A percentile compares a stretch with the other conserved stretches of the same genome.
These are phyloP conservation scores for Drosophila mercatorum DNA, from an alignment of 2,888 invertebrate species.

Conservation along the genomic window DNA sequence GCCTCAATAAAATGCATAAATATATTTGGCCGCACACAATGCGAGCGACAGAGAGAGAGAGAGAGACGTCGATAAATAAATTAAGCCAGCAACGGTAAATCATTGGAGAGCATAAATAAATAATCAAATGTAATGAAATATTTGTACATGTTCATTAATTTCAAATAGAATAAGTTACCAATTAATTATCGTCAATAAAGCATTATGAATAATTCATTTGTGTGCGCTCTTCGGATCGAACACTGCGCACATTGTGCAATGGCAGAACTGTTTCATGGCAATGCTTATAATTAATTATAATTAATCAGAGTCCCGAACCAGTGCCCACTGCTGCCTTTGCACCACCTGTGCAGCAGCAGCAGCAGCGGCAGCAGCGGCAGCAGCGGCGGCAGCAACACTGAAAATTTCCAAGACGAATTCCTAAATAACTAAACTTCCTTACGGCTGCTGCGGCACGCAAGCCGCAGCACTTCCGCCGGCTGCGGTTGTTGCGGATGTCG, in stretches of 20 bases:
- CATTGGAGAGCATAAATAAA: slow-evolving; percentile 7
- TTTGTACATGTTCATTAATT: slow-evolving; percentile 18
- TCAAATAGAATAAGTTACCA: slow-evolving; percentile 40
- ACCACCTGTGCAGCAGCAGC: slow-evolving; percentile 12
- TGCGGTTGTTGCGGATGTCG: slow-evolving; percentile 47
- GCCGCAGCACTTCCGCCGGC: slow-evolving; percentile 60
- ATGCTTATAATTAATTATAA: slow-evolving; percentile 37
- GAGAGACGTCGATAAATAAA: neutral
- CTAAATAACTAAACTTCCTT: slow-evolving; percentile 44
- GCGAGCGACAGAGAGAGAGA: neutral
- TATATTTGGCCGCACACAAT: neutral
- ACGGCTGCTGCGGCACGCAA: slow-evolving; percentile 34
- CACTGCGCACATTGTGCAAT: slow-evolving; percentile 4
- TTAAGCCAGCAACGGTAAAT: slow-evolving; percentile 3
- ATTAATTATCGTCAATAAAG: slow-evolving; percentile 11
- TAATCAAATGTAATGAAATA: slow-evolving; percentile 21
- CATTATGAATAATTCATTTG: slow-evolving; percentile 25
- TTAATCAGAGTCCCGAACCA: neutral
- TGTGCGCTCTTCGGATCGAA: slow-evolving; percentile 1
- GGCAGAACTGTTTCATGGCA: slow-evolving; percentile 5
- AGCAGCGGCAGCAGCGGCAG: neutral
- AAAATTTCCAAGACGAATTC: slow-evolving; percentile 51
- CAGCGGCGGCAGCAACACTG: neutral
- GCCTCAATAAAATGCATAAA: slow-evolving; percentile 3
- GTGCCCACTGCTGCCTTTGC: neutral